Evolutionary conservation across 2,888 invertebrate species (phyloP), one percentile per base, ranked within the genome.

Genomic region (Parnassius smintheus): DNA sequence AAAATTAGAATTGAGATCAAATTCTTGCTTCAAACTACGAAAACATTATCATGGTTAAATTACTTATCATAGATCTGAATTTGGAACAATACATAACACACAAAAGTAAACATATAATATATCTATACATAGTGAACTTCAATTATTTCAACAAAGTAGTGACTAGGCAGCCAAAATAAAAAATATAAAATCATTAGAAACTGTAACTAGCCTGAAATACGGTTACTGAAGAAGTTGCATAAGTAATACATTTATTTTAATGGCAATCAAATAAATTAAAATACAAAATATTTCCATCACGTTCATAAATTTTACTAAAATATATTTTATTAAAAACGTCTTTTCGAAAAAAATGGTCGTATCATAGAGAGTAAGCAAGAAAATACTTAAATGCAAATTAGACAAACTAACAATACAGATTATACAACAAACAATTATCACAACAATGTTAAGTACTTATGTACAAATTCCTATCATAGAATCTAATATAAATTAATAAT

Each of bases 1-100:
- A 61, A 52, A 52, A 69, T 68, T 70, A 74, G 78, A 76, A 82
- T 70, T 86, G 86, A 86, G 86, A 86, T 86, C 86, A 84, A 77
- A 74, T 78, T 68, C 78, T 77, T 80, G 80, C 65, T 63, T 55
- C 67, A 68, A 53, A 56, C 41, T 56, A 65, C 58, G 59, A 61
- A 59, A 56, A 48, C 45, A 59, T 48, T 49, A 56, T 48, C 45
- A 59, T 48, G n/a, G 11, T 42, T n/a, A 52, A 52, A 60, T 25
- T 12, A 48, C 11, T 46, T 7, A 46, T n/a, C n/a, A 46, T 12
- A 13, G n/a, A 9, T 13, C 49, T 4, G 49, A 49, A 49, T 49
- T 49, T 35, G 35, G 9, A 11, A 49, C 18, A 49, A 13, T 46
- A 12, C n/a, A 46, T n/a, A 13, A 49, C 13, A 13, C 11, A 18